A percentile compares a stretch with the other conserved stretches of the same genome.
phyloP scores from a whole-genome alignment of 2,797 vertebrate species.

The Sparus aurata region DNA sequence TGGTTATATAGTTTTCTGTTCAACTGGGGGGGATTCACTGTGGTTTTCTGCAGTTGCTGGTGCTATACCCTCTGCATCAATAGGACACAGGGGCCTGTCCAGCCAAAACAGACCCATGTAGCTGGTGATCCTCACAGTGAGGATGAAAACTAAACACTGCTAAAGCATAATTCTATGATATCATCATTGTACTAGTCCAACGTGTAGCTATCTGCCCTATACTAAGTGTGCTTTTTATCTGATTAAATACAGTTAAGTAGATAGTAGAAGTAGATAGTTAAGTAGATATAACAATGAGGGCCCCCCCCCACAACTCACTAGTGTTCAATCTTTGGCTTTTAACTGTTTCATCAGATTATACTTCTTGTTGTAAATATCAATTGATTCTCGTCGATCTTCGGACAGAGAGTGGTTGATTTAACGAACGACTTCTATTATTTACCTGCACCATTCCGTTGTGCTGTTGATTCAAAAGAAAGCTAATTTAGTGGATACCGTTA shows the following conservation, averaged over 20 bases:
- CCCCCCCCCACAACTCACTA: not conserved
- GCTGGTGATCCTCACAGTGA: not conserved
- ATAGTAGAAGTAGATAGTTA: not conserved
- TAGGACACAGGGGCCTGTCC: not conserved
- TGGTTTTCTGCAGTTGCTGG: not conserved
- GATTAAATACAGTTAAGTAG: not conserved
- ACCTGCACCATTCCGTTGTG: not conserved
- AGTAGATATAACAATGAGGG: not conserved
- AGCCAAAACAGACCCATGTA: not conserved
- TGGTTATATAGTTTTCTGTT: not conserved
- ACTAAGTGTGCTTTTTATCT: not conserved
- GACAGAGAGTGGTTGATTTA: not conserved
- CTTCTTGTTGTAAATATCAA: not conserved
- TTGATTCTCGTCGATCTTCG: not conserved
- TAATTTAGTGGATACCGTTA: conserved; percentile 11
- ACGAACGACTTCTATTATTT: not conserved
- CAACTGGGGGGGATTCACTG: not conserved
- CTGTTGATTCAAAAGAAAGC: conserved; percentile 15
- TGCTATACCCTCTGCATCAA: not conserved
- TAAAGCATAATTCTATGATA: not conserved
- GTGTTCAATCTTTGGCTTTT: not conserved
- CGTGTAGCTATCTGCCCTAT: not conserved
- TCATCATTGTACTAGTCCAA: not conserved
- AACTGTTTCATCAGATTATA: not conserved
- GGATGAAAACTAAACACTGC: not conserved